Evolutionary conservation across 2,888 invertebrate genomes (phyloP).

Genomic region (Tipula confusa): DNA sequence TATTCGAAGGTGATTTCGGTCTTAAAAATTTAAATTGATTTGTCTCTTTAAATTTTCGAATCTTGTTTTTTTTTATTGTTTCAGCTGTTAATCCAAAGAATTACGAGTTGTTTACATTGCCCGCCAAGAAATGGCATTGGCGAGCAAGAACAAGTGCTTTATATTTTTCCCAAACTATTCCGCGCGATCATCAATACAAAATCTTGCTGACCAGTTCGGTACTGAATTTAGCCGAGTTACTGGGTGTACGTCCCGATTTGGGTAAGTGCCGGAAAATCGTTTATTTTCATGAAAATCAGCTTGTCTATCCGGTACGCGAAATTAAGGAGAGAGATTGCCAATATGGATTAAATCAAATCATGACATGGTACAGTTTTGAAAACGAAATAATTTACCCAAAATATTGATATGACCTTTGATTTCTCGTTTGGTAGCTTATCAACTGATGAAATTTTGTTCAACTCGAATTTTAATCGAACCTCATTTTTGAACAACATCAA

Average conservation of each 20-base stretch:
- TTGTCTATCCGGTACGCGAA: slow-evolving; percentile 63
- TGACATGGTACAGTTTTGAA: slow-evolving; percentile 52
- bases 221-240: slow-evolving; percentile 63
- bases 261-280: slow-evolving; percentile 58
- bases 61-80: too few relatives aligned
- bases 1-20: slow-evolving; percentile 45
- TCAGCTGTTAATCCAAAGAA: slow-evolving; percentile 44
- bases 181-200: slow-evolving; percentile 52
- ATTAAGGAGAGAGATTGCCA: slow-evolving; percentile 67
- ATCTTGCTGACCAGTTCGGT: slow-evolving; percentile 65
- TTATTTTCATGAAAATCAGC: slow-evolving; percentile 75
- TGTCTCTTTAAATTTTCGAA: slow-evolving; percentile 32
- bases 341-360: slow-evolving; percentile 70
- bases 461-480: slow-evolving; percentile 64
- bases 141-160: slow-evolving; percentile 64
- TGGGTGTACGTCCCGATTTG: slow-evolving; percentile 64
- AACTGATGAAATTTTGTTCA: slow-evolving; percentile 65
- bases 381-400: not conserved
- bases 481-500: slow-evolving; percentile 61
- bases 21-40: slow-evolving; percentile 28
- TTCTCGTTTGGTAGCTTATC: slow-evolving; percentile 53
- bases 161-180: slow-evolving; percentile 58
- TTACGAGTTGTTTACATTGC: slow-evolving; percentile 55
- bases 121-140: slow-evolving; percentile 77
- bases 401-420: too few relatives aligned